Evolutionary conservation across 2,113 vertebrate genomes (phyloP).

Genomic region (Nesospiza acunhae): DNA sequence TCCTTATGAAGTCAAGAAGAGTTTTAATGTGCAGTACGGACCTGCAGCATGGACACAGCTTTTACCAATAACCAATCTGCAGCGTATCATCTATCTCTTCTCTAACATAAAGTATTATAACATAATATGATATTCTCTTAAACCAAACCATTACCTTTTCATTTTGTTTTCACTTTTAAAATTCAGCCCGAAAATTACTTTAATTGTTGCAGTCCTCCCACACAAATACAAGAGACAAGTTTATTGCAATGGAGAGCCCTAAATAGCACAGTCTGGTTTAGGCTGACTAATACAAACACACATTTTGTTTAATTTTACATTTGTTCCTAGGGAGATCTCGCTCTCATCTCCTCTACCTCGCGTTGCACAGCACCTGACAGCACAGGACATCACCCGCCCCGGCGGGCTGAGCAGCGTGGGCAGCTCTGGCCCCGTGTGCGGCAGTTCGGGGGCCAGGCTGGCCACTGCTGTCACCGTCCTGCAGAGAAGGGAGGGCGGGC

Average conservation of each 20-base stretch:
- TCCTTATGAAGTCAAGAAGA: not conserved
- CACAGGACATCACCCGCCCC: accelerated
- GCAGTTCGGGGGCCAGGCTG: not conserved
- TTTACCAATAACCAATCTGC: not conserved
- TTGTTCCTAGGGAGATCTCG: conserved; percentile 28
- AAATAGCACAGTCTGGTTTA: conserved; percentile 36
- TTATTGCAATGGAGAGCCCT: not conserved
- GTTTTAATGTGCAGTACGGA: not conserved
- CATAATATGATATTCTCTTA: accelerated
- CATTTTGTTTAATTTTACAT: conserved; percentile 41
- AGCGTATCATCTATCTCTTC: not conserved
- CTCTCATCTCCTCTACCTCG: not conserved
- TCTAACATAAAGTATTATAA: not conserved
- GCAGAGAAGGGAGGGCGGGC: not conserved
- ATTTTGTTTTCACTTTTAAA: conserved; percentile 44
- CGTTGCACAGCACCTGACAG: not conserved
- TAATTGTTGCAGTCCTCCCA: conserved; percentile 61
- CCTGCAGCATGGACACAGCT: not conserved
- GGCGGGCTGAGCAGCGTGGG: not conserved
- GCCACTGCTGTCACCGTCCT: not conserved
- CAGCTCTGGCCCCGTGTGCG: accelerated
- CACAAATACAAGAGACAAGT: conserved; percentile 43
- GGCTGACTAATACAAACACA: conserved; percentile 49
- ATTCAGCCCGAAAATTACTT: conserved; percentile 26
- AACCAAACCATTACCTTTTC: not conserved